Conservation (phyloP, 2,113 vertebrate species). For the Marmota monax region DNA sequence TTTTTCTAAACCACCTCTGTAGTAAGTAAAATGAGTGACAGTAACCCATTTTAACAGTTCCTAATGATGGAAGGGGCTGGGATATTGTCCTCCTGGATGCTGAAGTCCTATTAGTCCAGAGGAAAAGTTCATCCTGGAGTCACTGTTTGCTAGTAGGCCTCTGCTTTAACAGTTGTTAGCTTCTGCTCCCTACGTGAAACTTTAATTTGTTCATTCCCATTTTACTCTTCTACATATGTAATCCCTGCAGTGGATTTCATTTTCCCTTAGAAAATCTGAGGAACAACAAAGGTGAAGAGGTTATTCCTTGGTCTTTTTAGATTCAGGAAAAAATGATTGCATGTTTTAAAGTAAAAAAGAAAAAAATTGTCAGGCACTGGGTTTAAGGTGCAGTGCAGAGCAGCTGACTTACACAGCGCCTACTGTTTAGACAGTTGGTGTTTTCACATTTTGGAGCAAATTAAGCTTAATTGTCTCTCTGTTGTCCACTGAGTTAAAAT, state of each 20-base stretch:
- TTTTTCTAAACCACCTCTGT: conserved; percentile 33
- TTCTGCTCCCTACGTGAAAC: neutral
- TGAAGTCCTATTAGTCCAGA: neutral
- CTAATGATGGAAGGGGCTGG: neutral
- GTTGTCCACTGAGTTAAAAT: neutral
- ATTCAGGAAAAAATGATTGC: conserved; percentile 24
- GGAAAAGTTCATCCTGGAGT: neutral
- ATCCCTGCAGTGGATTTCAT: neutral
- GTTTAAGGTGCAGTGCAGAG: neutral
- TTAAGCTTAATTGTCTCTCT: neutral
- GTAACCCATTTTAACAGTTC: conserved; percentile 4
- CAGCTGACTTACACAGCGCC: neutral
- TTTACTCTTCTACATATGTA: neutral
- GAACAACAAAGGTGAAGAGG: conserved; percentile 21
- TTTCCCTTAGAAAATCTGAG: neutral
- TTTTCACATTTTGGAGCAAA: neutral
- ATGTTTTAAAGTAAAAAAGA: conserved; percentile 36
- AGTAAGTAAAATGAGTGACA: neutral
- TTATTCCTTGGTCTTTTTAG: neutral
- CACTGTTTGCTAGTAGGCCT: neutral
- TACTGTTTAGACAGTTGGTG: neutral
- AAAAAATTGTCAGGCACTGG: neutral
- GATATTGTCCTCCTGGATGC: neutral
- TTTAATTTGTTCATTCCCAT: conserved; percentile 25
- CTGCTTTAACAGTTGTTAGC: neutral